Conservation (phyloP, 2,888 invertebrate species). For the Melanotus villosus region DNA sequence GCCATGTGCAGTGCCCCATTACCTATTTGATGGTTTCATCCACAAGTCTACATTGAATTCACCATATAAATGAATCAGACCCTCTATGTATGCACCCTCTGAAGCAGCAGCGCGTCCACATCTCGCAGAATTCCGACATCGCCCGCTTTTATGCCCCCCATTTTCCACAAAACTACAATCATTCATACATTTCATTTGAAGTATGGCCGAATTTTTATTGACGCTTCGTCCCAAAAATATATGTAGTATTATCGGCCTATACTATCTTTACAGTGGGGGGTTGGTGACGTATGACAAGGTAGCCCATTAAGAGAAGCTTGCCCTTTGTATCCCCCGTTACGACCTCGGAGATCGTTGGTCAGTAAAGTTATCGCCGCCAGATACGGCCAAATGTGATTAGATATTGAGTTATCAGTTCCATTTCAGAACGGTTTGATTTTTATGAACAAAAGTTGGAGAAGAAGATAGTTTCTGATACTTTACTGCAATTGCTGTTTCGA, state of each 20-base stretch:
- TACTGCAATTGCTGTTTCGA: conserved; percentile 47
- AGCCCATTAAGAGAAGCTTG: conserved; percentile 47
- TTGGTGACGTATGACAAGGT: conserved; percentile 39
- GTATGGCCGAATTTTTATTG: conserved; percentile 25
- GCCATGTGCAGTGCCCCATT: conserved; percentile 41
- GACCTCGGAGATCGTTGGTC: conserved; percentile 51
- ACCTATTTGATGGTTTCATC: conserved; percentile 44
- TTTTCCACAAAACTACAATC: conserved; percentile 24
- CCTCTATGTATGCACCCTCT: conserved; percentile 31
- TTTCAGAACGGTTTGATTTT: conserved; percentile 60
- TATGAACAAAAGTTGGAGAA: conserved; percentile 60
- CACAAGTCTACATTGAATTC: conserved; percentile 15
- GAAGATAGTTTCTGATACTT: conserved; percentile 51
- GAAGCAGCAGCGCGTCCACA: conserved; percentile 6
- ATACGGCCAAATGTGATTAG: conserved; percentile 55
- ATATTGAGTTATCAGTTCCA: conserved; percentile 60
- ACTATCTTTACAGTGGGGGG: conserved; percentile 27
- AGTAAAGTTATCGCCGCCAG: conserved; percentile 53
- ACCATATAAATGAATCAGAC: conserved; percentile 16
- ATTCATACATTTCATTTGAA: conserved; percentile 33
- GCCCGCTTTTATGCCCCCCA: conserved; percentile 14
- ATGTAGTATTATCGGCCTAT: conserved; percentile 23
- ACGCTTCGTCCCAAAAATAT: background rate
- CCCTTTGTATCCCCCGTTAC: conserved; percentile 48
- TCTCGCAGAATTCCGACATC: conserved; percentile 22